Conservation (phyloP, 2,797 vertebrate genomes). For the Tiaroga cobitis region DNA sequence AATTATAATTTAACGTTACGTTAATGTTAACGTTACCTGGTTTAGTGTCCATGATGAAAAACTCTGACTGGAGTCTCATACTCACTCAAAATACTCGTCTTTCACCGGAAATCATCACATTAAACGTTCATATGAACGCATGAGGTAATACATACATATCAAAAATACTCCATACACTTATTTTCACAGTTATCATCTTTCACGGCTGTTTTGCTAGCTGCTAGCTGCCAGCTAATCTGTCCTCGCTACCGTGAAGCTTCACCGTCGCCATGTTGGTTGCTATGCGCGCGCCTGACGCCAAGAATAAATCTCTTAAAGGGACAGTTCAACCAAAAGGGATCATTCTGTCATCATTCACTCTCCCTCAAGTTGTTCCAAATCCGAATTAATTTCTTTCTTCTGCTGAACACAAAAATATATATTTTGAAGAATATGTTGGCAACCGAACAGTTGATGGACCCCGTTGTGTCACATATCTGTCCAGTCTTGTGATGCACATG, state of each 20-base stretch:
- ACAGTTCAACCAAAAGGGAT: not conserved
- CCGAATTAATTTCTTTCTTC: too few species aligned
- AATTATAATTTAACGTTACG: slow-evolving; percentile 58
- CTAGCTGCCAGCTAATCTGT: not conserved
- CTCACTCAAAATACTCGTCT: slow-evolving; percentile 61
- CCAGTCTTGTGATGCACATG: too few species aligned
- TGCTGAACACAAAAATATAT: too few species aligned
- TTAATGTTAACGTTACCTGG: slow-evolving; percentile 61
- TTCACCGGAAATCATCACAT: not conserved
- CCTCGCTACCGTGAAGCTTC: slow-evolving; percentile 64
- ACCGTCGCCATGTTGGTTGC: slow-evolving; percentile 81
- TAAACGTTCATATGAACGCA: not conserved
- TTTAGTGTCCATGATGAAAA: slow-evolving; percentile 73
- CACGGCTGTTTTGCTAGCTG: not conserved
- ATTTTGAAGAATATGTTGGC: too few species aligned
- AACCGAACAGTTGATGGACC: too few species aligned
- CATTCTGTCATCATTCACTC: too few species aligned
- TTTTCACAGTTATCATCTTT: not conserved
- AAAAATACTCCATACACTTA: not conserved
- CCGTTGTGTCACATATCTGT: too few species aligned
- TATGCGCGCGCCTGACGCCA: slow-evolving; percentile 63
- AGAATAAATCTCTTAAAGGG: not conserved
- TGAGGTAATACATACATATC: not conserved
- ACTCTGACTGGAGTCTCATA: slow-evolving; percentile 70
- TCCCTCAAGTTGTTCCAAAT: too few species aligned